These are phyloP conservation scores for Platorchestia sp. DNA, from an alignment of 1,140 invertebrate genomes.

Conservation along the genomic window DNA sequence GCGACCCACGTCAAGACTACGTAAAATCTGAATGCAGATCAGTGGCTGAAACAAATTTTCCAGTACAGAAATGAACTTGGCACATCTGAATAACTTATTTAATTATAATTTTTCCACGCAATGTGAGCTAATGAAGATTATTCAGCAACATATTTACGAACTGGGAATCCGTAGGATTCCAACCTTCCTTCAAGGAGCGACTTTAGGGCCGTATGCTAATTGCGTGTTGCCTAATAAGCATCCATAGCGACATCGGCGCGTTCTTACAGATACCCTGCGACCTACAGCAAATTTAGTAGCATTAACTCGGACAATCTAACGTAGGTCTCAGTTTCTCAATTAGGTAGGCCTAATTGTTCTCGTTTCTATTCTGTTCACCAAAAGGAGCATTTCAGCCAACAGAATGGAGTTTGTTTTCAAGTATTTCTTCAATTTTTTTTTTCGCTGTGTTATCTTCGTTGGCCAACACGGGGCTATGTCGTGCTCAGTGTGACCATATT, in stretches of 20 bases:
- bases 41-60: no score
- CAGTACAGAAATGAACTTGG: no score
- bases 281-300: background rate
- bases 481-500: no score
- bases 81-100: no score
- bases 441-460: background rate
- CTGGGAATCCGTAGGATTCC: no score
- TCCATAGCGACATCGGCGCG: no score
- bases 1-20: background rate
- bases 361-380: background rate
- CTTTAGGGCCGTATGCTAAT: background rate
- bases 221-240: background rate
- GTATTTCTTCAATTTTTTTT: background rate
- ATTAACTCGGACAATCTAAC: background rate
- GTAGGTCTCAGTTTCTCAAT: background rate
- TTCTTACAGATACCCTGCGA: background rate
- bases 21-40: background rate
- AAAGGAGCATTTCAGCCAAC: background rate
- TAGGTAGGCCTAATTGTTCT: background rate
- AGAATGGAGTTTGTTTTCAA: background rate
- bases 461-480: no score
- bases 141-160: no score
- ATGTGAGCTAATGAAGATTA: no score
- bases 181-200: no score
- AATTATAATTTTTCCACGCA: no score